These are phyloP conservation scores for Ypsolopha scabrella DNA, from an alignment of 2,888 invertebrate genomes.

Conservation along the genomic window DNA sequence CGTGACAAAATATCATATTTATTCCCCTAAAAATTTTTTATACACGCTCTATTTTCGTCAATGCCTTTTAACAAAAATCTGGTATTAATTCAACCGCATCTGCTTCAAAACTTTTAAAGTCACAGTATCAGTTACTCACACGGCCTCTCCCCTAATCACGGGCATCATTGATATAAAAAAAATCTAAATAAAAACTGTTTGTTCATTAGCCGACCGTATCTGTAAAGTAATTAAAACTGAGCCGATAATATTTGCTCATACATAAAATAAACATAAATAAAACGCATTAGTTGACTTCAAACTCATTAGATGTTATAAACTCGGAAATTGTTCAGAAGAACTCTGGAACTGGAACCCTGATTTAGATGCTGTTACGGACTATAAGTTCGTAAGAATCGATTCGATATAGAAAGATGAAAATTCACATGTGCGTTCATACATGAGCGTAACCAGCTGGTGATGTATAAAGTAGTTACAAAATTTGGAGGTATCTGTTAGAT, in stretches of 20 bases:
- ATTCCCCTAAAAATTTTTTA: no score
- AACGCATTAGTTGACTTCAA: slow-evolving; percentile 25
- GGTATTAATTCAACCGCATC: background rate
- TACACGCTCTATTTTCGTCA: no score
- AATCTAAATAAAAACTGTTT: slow-evolving; percentile 27
- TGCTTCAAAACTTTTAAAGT: background rate
- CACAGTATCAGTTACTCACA: no score
- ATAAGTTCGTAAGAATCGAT: no score
- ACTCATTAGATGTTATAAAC: slow-evolving; percentile 6
- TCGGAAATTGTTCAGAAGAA: background rate
- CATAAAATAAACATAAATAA: slow-evolving; percentile 49
- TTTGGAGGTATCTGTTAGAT: no score
- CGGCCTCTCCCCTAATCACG: slow-evolving; percentile 9
- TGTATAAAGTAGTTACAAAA: no score
- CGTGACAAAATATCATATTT: no score
- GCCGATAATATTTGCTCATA: slow-evolving; percentile 42
- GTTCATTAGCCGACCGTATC: slow-evolving; percentile 23
- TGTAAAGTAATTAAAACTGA: slow-evolving; percentile 39
- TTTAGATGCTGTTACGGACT: no score
- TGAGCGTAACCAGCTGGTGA: no score
- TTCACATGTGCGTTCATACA: no score
- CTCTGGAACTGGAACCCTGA: background rate
- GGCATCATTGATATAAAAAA: slow-evolving; percentile 16
- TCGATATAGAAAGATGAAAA: no score
- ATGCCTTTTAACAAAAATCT: background rate